These are phyloP conservation scores for Ceratoteleas bidentatus DNA, from an alignment of 1,140 invertebrate species.

Conservation along the genomic window DNA sequence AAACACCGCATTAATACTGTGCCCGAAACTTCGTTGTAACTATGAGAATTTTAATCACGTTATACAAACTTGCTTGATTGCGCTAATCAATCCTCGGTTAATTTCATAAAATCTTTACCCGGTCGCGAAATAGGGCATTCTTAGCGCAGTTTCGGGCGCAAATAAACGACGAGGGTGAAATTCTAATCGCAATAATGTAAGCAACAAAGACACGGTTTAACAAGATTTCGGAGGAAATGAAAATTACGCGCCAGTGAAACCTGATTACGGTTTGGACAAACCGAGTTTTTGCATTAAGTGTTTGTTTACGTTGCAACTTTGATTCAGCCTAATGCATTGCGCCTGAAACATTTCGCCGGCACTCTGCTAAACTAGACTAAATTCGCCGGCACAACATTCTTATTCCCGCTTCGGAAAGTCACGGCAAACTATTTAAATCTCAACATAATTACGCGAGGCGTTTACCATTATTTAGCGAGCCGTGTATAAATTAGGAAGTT, in stretches of 20 bases:
- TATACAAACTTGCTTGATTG: slow-evolving; percentile 16
- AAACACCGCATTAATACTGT: slow-evolving; percentile 7
- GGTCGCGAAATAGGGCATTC: not conserved
- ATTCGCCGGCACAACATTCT: slow-evolving; percentile 7
- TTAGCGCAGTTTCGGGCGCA: not conserved
- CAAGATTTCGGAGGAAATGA: too few species aligned
- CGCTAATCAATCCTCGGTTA: slow-evolving; percentile 24
- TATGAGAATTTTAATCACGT: slow-evolving; percentile 25
- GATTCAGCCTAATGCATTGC: too few species aligned
- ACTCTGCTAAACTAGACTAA: not conserved
- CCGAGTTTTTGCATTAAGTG: too few species aligned
- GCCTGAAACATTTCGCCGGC: too few species aligned
- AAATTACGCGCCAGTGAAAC: too few species aligned
- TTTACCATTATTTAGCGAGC: slow-evolving; percentile 39
- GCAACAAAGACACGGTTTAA: too few species aligned
- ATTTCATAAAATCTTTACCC: slow-evolving; percentile 20
- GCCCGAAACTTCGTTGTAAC: slow-evolving; percentile 24
- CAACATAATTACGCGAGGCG: slow-evolving; percentile 29
- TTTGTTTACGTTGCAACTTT: too few species aligned
- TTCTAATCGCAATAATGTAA: too few species aligned
- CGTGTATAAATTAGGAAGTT: slow-evolving; percentile 46
- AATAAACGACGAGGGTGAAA: not conserved
- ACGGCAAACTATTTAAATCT: slow-evolving; percentile 39
- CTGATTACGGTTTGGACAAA: too few species aligned
- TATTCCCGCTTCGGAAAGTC: slow-evolving; percentile 26